Evolutionary conservation across 2,113 vertebrate genomes (phyloP).

Genomic region (Dasyurus viverrinus): DNA sequence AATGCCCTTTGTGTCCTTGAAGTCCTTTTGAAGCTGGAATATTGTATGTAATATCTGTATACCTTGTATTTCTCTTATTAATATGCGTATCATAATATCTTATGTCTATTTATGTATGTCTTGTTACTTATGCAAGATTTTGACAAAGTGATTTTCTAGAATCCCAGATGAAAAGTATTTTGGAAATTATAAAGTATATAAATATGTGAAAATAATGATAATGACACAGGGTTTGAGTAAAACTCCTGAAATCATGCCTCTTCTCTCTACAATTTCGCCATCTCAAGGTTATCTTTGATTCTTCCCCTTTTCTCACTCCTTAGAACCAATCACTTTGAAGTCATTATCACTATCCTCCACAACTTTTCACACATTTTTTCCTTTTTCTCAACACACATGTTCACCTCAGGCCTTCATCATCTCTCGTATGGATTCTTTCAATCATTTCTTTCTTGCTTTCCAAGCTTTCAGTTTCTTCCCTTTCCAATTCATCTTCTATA

Average conservation of each 20-base stretch:
- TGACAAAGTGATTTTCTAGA: neutral
- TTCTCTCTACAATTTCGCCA: neutral
- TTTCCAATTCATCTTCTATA: neutral
- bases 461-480: neutral
- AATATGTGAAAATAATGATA: neutral
- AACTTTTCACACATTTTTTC: neutral
- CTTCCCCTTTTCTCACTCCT: neutral
- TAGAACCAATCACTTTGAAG: neutral
- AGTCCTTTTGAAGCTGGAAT: neutral
- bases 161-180: neutral
- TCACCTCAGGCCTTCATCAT: neutral
- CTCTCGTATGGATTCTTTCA: neutral
- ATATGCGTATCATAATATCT: neutral
- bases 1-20: conserved; percentile 15
- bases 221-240: neutral
- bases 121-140: neutral
- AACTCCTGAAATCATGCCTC: neutral
- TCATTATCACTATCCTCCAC: neutral
- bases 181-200: neutral
- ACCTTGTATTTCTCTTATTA: neutral
- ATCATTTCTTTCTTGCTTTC: neutral
- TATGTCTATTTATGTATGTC: neutral
- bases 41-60: neutral
- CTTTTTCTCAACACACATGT: neutral
- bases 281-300: neutral